Percentiles rank a stretch among this genome's conserved stretches.
Evolutionary conservation across 1,140 invertebrate species (phyloP).

Genomic region (Ylistrum balloti): DNA sequence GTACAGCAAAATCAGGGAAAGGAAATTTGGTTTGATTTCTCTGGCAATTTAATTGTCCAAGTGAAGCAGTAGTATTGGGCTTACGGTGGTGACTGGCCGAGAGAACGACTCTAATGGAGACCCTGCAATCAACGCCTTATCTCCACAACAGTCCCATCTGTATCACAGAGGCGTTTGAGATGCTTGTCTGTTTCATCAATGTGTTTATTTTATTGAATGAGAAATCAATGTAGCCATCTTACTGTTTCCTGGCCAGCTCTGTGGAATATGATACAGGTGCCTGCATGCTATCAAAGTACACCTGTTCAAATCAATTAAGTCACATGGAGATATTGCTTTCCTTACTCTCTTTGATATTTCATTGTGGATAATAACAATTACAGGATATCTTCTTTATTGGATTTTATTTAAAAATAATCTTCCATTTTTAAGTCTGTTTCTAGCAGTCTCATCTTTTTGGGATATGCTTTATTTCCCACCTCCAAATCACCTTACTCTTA

Average conservation of each 20-base stretch:
- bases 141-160: background rate
- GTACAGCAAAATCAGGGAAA: slow-evolving; percentile 1
- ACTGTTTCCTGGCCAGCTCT: background rate
- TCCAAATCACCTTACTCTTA: too few relatives aligned
- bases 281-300: background rate
- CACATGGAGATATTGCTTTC: background rate
- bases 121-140: slow-evolving; percentile 21
- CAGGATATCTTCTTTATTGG: background rate
- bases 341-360: background rate
- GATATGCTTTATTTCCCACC: too few relatives aligned
- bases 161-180: background rate
- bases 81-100: background rate
- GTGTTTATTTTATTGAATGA: slow-evolving; percentile 26
- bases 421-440: too few relatives aligned
- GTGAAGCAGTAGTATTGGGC: background rate
- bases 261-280: background rate
- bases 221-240: background rate
- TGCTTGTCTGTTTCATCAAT: slow-evolving; percentile 15
- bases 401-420: background rate
- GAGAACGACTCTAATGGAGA: background rate
- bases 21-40: slow-evolving; percentile 24
- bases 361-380: background rate
- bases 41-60: background rate
- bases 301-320: slow-evolving; percentile 28
- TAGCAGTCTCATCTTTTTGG: too few relatives aligned